phyloP scores from a whole-genome alignment of 2,113 vertebrate species.

The Lophochroa leadbeateri region DNA sequence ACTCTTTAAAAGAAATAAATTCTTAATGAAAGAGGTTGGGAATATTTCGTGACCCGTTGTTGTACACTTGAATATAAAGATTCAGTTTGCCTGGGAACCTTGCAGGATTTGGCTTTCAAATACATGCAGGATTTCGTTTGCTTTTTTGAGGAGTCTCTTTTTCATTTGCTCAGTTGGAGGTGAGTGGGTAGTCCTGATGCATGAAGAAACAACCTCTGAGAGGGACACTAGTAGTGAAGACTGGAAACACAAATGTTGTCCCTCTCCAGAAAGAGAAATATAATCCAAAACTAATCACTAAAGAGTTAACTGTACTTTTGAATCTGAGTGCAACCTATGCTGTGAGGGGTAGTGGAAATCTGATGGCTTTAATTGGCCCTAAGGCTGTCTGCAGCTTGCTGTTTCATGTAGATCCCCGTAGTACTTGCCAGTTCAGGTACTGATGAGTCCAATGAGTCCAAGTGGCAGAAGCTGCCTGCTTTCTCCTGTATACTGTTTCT shows the following conservation, averaged over 20 bases:
- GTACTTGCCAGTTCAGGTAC: not conserved
- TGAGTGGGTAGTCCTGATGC: not conserved
- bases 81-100: not conserved
- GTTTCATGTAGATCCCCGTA: not conserved
- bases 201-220: not conserved
- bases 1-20: too few species aligned
- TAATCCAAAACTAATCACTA: not conserved
- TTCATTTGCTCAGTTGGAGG: not conserved
- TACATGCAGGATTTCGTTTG: not conserved
- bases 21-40: not conserved
- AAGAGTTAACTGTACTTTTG: not conserved
- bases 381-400: too few species aligned
- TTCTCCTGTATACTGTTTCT: not conserved
- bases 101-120: not conserved
- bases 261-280: not conserved
- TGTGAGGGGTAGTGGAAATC: not conserved
- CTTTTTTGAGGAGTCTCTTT: not conserved
- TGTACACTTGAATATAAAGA: not conserved
- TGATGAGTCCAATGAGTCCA: not conserved
- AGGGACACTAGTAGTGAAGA: not conserved
- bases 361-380: not conserved
- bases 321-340: not conserved
- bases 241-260: not conserved
- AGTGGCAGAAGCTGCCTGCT: not conserved
- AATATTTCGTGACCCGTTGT: not conserved